Evolutionary conservation across 2,797 vertebrate genomes (phyloP).

Genomic region (Micrastur ruficollis): DNA sequence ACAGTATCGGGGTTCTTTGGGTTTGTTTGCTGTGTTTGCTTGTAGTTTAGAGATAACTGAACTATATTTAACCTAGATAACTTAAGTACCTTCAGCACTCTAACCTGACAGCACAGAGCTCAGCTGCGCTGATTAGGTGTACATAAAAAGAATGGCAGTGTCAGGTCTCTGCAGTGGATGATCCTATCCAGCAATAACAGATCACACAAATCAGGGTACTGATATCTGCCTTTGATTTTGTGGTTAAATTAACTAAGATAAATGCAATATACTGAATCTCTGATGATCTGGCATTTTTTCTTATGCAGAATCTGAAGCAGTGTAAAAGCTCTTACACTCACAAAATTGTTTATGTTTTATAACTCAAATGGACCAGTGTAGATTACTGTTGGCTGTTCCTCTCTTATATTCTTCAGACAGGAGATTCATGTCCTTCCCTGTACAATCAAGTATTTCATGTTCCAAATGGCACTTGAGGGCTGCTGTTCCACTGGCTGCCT

Average conservation of each 20-base stretch:
- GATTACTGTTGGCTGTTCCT: not conserved
- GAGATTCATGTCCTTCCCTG: not conserved
- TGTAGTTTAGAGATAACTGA: conserved; percentile 10
- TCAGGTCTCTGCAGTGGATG: not conserved
- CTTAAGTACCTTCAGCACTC: not conserved
- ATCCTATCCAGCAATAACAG: not conserved
- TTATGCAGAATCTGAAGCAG: not conserved
- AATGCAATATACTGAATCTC: not conserved
- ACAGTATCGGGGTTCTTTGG: not conserved
- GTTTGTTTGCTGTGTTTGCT: not conserved
- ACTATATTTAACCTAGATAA: conserved; percentile 31
- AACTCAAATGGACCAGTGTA: not conserved
- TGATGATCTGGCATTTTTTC: not conserved
- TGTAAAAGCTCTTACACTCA: not conserved
- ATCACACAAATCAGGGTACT: not conserved
- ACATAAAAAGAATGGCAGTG: not conserved
- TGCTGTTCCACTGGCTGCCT: conserved; percentile 8
- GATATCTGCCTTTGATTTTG: not conserved
- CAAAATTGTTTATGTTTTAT: not conserved
- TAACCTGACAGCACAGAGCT: conserved; percentile 9
- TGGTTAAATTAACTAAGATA: not conserved
- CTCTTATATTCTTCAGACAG: not conserved
- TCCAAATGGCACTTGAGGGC: conserved; percentile 10
- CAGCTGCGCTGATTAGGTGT: conserved; percentile 6
- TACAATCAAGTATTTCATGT: not conserved